A percentile compares a stretch with the other conserved stretches of the same genome.
These are phyloP conservation scores for Homarus gammarus DNA, from an alignment of 2,888 invertebrate species.

Conservation along the genomic window DNA sequence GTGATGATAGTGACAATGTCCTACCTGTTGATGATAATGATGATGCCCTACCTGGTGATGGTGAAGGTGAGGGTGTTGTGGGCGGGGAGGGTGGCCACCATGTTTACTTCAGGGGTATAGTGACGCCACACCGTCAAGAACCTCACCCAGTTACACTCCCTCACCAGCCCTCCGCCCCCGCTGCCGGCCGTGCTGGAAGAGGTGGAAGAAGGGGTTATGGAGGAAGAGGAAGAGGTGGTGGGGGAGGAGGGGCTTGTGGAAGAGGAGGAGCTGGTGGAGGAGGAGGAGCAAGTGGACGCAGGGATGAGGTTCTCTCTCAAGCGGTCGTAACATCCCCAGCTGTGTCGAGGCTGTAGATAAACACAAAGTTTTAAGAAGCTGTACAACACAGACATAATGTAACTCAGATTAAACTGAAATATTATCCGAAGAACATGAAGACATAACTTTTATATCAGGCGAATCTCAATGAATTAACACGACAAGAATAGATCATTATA, in stretches of 20 bases:
- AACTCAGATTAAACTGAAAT: no score
- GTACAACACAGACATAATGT: not conserved
- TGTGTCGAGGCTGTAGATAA: slow-evolving; percentile 25
- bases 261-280: not conserved
- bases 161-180: not conserved
- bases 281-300: not conserved
- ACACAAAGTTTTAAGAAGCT: not conserved
- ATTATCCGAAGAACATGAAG: no score
- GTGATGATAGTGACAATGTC: not conserved
- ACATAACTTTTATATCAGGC: no score
- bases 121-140: slow-evolving; percentile 42
- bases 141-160: slow-evolving; percentile 63
- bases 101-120: slow-evolving; percentile 47
- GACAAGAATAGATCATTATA: no score
- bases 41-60: slow-evolving; percentile 37
- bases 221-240: not conserved
- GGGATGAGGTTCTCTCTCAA: not conserved
- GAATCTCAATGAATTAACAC: no score
- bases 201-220: not conserved
- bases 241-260: not conserved
- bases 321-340: slow-evolving; percentile 45
- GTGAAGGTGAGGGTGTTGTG: slow-evolving; percentile 50
- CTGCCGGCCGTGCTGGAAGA: not conserved
- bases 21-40: not conserved
- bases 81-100: slow-evolving; percentile 40